Percentiles rank a stretch among this genome's conserved stretches.
Conservation (phyloP, 2,888 invertebrate species). For the Meteorus cinctellus region DNA sequence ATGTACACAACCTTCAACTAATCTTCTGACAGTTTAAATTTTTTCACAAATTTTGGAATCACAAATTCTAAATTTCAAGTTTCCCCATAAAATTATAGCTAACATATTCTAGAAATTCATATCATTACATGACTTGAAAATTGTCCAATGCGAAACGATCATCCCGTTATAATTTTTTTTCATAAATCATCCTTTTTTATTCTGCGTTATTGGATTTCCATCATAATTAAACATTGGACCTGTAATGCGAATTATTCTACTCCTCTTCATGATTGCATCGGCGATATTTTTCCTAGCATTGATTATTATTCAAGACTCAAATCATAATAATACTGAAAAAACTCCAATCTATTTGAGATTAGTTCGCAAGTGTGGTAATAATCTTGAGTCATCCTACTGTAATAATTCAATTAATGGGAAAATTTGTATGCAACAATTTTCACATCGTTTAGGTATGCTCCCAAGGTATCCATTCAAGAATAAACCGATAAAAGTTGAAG, state of each 20-base stretch:
- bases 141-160: neutral
- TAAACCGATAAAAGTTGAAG: neutral
- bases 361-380: neutral
- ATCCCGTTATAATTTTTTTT: neutral
- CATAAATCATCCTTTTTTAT: neutral
- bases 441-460: neutral
- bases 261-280: slow-evolving; percentile 7
- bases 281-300: neutral
- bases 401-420: neutral
- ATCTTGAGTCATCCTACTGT: neutral
- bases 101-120: neutral
- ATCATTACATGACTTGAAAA: neutral
- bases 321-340: neutral
- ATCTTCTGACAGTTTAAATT: neutral
- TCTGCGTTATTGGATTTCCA: neutral
- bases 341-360: neutral
- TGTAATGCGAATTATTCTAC: slow-evolving; percentile 23
- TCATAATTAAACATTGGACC: neutral
- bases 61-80: neutral
- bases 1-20: neutral
- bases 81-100: neutral
- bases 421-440: no score
- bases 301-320: neutral
- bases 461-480: neutral
- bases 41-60: neutral